Conservation (phyloP, 2,113 vertebrate species). For the Bubo scandiacus region DNA sequence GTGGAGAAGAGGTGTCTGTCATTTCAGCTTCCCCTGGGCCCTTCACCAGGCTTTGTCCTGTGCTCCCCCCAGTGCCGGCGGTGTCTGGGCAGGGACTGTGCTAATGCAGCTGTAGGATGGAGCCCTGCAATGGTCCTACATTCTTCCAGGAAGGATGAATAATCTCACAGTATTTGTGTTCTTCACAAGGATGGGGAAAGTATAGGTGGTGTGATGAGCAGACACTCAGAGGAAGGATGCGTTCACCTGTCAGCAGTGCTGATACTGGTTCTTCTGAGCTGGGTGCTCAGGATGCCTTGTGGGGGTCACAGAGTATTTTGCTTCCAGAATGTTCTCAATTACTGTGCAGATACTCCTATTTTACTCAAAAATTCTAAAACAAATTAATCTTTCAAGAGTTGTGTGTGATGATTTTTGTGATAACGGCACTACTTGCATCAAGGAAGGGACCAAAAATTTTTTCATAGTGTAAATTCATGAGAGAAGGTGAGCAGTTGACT, state of each 20-base stretch:
- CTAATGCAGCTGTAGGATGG: neutral
- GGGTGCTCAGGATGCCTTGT: neutral
- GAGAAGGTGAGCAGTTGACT: neutral
- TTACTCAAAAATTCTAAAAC: neutral
- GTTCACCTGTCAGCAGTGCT: neutral
- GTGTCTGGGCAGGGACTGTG: neutral
- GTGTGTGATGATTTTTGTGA: neutral
- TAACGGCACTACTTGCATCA: neutral
- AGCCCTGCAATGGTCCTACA: rapidly evolving
- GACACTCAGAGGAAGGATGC: too few species aligned
- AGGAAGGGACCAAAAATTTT: neutral
- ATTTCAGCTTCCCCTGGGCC: neutral
- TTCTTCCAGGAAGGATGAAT: neutral
- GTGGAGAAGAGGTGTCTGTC: neutral
- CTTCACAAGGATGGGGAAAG: too few species aligned
- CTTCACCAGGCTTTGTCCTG: neutral
- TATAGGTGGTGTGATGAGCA: neutral
- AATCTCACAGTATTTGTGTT: neutral
- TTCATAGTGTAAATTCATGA: neutral
- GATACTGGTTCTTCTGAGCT: neutral
- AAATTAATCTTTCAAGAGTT: neutral
- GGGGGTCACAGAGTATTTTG: neutral
- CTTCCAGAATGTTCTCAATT: neutral
- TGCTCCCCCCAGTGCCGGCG: rapidly evolving
- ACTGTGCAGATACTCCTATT: neutral